Percentiles rank a stretch among this genome's conserved stretches.
Conservation (phyloP, 2,113 vertebrate genomes). For the Leucoraja erinaceus region DNA sequence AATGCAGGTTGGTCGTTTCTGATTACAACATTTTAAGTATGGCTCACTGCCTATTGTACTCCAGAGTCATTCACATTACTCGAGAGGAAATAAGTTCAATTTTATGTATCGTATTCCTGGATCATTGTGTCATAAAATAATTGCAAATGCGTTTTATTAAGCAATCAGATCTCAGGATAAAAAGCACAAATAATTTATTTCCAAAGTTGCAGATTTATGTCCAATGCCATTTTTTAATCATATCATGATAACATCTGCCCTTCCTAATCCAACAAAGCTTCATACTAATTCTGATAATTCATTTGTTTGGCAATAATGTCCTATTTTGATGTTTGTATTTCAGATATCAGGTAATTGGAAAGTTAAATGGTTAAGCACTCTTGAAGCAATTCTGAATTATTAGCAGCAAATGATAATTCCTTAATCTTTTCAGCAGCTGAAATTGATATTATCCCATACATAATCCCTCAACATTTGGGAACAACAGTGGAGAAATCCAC, state of each 20-base stretch:
- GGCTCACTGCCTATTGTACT: conserved; percentile 23
- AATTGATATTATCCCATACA: not conserved
- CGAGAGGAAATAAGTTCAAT: conserved; percentile 19
- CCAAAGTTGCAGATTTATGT: not conserved
- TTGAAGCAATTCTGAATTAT: not conserved
- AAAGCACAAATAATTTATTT: not conserved
- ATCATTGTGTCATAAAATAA: conserved; percentile 19
- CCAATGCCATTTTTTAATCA: not conserved
- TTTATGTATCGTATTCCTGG: conserved; percentile 4
- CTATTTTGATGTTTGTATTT: not conserved
- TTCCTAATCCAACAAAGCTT: not conserved
- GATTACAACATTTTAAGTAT: conserved; percentile 15
- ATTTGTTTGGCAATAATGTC: not conserved
- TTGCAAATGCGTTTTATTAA: not conserved
- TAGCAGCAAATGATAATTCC: not conserved
- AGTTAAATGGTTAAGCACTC: not conserved
- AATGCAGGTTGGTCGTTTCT: not conserved
- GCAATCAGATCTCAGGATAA: not conserved
- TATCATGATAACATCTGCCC: not conserved
- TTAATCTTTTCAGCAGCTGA: not conserved
- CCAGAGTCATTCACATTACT: not conserved
- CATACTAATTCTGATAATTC: not conserved
- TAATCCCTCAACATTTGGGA: not conserved
- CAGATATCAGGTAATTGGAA: not conserved
- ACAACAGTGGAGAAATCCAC: not conserved